Evolutionary conservation across 1,140 invertebrate genomes (phyloP).

Genomic region (Mya arenaria): DNA sequence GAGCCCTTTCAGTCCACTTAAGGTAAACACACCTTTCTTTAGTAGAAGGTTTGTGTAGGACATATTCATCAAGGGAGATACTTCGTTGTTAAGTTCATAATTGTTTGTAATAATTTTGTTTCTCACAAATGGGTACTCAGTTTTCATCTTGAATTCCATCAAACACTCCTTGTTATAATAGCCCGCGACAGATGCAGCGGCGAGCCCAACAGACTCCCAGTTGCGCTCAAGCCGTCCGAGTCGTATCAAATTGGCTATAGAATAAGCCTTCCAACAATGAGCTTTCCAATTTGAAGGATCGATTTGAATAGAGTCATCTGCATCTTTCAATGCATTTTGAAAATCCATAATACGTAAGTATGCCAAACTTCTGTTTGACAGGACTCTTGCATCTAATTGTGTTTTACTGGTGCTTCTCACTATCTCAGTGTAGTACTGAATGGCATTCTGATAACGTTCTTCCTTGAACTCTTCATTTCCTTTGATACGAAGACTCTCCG

Average conservation of each 20-base stretch:
- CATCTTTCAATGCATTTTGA: slow-evolving; percentile 13
- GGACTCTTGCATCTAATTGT: background rate
- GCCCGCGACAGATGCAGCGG: slow-evolving; percentile 18
- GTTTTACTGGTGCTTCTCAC: background rate
- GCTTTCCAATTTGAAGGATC: slow-evolving; percentile 3
- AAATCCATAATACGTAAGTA: slow-evolving; percentile 10
- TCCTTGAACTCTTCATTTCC: slow-evolving; percentile 13
- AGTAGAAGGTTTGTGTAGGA: background rate
- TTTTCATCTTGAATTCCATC: slow-evolving; percentile 17
- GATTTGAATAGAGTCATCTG: slow-evolving; percentile 11
- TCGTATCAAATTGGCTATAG: too few relatives aligned
- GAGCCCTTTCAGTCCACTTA: background rate
- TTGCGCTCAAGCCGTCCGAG: too few relatives aligned
- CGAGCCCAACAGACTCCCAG: too few relatives aligned
- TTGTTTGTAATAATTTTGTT: slow-evolving; percentile 9
- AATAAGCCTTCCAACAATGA: slow-evolving; percentile 22
- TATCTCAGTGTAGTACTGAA: slow-evolving; percentile 13
- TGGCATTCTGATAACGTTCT: slow-evolving; percentile 1
- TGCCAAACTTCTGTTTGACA: slow-evolving; percentile 20
- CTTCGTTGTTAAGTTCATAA: background rate
- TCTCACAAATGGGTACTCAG: slow-evolving; percentile 2
- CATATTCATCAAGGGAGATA: background rate
- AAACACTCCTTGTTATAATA: background rate
- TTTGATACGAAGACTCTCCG: background rate
- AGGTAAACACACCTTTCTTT: background rate